A percentile compares a stretch with the other conserved stretches of the same genome.
These are phyloP conservation scores for Cylindroiulus punctatus DNA, from an alignment of 2,888 invertebrate genomes.

Conservation along the genomic window DNA sequence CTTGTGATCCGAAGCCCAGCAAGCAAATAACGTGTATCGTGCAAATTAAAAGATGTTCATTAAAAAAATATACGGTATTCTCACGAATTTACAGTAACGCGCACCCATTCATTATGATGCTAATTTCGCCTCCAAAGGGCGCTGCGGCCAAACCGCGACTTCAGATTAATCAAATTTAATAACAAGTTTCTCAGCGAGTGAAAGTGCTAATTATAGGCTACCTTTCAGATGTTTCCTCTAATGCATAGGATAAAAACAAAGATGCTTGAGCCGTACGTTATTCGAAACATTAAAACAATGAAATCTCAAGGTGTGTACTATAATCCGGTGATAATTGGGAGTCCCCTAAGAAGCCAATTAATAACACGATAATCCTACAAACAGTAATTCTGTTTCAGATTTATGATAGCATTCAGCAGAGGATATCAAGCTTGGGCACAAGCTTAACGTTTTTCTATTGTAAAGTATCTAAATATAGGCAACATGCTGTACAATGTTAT, in stretches of 20 bases:
- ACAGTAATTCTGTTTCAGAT: no score
- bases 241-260: not conserved
- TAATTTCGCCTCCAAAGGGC: slow-evolving; percentile 5
- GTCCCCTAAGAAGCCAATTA: not conserved
- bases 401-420: no score
- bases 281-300: not conserved
- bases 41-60: not conserved
- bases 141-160: not conserved
- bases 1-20: not conserved
- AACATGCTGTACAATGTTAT: no score
- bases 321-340: not conserved
- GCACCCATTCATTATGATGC: not conserved
- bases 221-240: not conserved
- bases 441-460: no score
- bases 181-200: not conserved
- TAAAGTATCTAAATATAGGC: no score
- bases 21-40: not conserved
- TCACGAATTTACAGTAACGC: not conserved
- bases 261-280: not conserved
- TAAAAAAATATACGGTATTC: not conserved
- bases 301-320: not conserved
- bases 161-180: slow-evolving; percentile 29
- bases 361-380: not conserved
- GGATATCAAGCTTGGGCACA: no score
- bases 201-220: not conserved